Evolutionary conservation across 2,113 vertebrate species (phyloP).

Genomic region (Serinus canaria): DNA sequence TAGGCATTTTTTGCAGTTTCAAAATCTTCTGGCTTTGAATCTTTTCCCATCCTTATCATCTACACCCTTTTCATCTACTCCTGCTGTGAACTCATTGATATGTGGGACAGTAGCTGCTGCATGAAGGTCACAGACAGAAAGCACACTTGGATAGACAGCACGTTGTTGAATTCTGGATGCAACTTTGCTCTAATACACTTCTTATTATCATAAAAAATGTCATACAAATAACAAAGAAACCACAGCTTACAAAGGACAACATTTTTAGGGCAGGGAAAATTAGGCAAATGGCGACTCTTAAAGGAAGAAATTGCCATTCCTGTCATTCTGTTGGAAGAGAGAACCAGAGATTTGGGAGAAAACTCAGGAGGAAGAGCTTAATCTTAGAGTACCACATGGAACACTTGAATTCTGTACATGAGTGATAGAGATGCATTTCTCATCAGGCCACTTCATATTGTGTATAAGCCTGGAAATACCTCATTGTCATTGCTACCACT

Average conservation of each 20-base stretch:
- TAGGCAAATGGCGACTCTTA: neutral
- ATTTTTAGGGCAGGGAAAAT: neutral
- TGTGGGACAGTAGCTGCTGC: neutral
- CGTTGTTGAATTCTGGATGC: neutral
- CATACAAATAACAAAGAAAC: neutral
- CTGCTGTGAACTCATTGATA: neutral
- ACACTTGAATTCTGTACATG: neutral
- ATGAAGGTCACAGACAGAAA: conserved; percentile 10
- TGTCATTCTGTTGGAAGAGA: neutral
- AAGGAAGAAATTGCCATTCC: neutral
- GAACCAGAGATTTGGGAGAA: neutral
- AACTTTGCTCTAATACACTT: neutral
- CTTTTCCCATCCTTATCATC: neutral
- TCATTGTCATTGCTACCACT: neutral
- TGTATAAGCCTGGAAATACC: neutral
- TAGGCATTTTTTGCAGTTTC: neutral
- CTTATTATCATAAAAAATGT: neutral
- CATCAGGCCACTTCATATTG: neutral
- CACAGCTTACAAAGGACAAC: neutral
- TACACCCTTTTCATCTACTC: neutral
- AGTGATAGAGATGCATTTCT: neutral
- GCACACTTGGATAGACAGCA: neutral
- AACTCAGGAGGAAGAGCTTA: neutral
- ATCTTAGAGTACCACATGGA: neutral
- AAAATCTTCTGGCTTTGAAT: neutral